Conservation (phyloP, 1,140 invertebrate genomes). For the Vanessa atalanta region DNA sequence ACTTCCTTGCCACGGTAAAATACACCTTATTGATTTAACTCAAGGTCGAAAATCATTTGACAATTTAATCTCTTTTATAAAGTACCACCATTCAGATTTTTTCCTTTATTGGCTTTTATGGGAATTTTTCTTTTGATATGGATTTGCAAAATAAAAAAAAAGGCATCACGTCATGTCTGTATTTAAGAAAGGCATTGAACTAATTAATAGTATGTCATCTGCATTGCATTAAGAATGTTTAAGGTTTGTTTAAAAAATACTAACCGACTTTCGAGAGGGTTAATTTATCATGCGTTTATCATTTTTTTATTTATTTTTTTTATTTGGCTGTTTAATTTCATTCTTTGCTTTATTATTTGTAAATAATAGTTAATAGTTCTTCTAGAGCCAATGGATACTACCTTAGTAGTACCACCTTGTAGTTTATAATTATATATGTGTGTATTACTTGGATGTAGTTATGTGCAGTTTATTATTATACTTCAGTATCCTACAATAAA, state of each 20-base stretch:
- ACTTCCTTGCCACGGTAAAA: slow-evolving; percentile 3
- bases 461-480: too few relatives aligned
- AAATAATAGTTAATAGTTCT: too few relatives aligned
- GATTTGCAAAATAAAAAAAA: slow-evolving; percentile 34
- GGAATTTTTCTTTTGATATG: slow-evolving; percentile 32
- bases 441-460: too few relatives aligned
- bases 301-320: too few relatives aligned
- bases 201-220: slow-evolving; percentile 34
- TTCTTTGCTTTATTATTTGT: too few relatives aligned
- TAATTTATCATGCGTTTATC: too few relatives aligned
- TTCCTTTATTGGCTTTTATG: slow-evolving; percentile 33
- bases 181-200: slow-evolving; percentile 28
- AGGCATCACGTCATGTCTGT: slow-evolving; percentile 10
- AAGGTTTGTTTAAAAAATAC: not conserved
- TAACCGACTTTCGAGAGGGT: not conserved
- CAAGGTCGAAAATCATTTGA: slow-evolving; percentile 9
- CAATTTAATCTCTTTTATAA: slow-evolving; percentile 21
- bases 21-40: not conserved
- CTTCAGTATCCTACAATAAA: too few relatives aligned
- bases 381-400: too few relatives aligned
- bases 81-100: slow-evolving; percentile 29
- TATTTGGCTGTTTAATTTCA: too few relatives aligned
- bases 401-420: too few relatives aligned
- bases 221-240: slow-evolving; percentile 26
- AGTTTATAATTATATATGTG: too few relatives aligned